Base-by-base conservation (phyloP, 2,888 invertebrate genomes). In the Ceraclea dissimilis region DNA sequence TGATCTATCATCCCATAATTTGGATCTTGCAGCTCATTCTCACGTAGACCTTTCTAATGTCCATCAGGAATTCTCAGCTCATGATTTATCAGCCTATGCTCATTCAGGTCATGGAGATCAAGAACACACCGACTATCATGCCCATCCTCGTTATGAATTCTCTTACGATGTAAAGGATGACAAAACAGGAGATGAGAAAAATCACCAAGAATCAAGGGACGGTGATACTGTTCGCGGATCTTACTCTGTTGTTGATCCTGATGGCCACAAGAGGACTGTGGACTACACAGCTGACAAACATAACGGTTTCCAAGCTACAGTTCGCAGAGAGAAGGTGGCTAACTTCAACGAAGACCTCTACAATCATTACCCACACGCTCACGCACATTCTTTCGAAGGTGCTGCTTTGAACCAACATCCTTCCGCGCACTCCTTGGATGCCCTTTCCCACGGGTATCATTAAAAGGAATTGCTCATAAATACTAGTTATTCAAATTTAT, bases 81-180 rank as follows among this genome's bases (percentile, higher is more conserved):
- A 53, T 19, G 53, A 50, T 21, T 22, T 59, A 16, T 55, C 57
- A 5, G 53, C 54, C n/a, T 51, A 57, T 18, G 22, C 52, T 8
- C 57, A 57, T 1, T 61, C 58, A 44, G 59, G 59, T 2, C 58
- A 61, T 44, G 61, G 56, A 31, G 61, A 61, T 50, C 59, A 61
- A 44, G 52, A 51, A 13, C 54, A 52, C 13, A 53, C 53, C 4
- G 61, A 61, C 54, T 61, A 61, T 21, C 61, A 61, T 49, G 57
- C 61, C 5, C 61, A 61, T 49, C 61, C 61, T 2, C 26, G 44
- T 2, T 61, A 61, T 54, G 61, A 61, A 50, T 61, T 58, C 56
- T 59, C 61, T 13, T 61, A 61, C 46, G 61, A 53, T n/a, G 61
- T 61, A 19, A 60, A 61, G 50, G 61, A 61, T 20, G 61, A 61